A percentile compares a stretch with the other conserved stretches of the same genome.
Evolutionary conservation across 1,140 invertebrate species (phyloP).

Genomic region (Nebria ingens): DNA sequence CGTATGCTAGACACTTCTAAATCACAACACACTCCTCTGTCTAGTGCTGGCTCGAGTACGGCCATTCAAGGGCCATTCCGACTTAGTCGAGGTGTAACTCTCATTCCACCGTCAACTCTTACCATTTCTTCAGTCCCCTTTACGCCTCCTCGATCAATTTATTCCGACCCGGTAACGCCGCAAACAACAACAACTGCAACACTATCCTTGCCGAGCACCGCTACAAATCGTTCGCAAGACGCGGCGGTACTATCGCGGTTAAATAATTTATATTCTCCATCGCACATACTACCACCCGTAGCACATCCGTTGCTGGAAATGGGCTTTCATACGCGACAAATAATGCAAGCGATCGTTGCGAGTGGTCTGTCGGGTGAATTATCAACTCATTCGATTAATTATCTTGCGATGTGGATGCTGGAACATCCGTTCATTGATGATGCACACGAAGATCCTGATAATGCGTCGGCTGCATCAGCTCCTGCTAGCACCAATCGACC

Average conservation of each 20-base stretch:
- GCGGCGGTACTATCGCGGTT: constrained; percentile 13
- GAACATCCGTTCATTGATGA: constrained; percentile 45
- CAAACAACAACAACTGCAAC: constrained; percentile 11
- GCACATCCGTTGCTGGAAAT: constrained; percentile 49
- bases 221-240: constrained; percentile 22
- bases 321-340: constrained; percentile 50
- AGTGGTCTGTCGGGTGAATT: constrained; percentile 44
- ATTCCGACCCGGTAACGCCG: constrained; percentile 14
- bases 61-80: neutral
- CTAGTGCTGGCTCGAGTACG: neutral
- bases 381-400: constrained; percentile 44
- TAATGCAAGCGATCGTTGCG: constrained; percentile 46
- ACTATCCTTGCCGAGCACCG: constrained; percentile 9
- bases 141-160: constrained; percentile 12
- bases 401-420: constrained; percentile 56
- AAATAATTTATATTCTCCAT: constrained; percentile 12
- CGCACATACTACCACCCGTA: constrained; percentile 40
- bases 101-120: constrained; percentile 29
- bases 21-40: neutral
- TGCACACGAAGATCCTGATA: constrained; percentile 16
- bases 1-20: neutral
- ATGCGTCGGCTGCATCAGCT: constrained; percentile 1
- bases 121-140: constrained; percentile 19
- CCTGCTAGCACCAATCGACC: neutral
- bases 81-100: constrained; percentile 11